A percentile compares a stretch with the other conserved stretches of the same genome.
These are phyloP conservation scores for Rhodeus uyekii DNA, from an alignment of 2,797 vertebrate genomes.

Conservation along the genomic window DNA sequence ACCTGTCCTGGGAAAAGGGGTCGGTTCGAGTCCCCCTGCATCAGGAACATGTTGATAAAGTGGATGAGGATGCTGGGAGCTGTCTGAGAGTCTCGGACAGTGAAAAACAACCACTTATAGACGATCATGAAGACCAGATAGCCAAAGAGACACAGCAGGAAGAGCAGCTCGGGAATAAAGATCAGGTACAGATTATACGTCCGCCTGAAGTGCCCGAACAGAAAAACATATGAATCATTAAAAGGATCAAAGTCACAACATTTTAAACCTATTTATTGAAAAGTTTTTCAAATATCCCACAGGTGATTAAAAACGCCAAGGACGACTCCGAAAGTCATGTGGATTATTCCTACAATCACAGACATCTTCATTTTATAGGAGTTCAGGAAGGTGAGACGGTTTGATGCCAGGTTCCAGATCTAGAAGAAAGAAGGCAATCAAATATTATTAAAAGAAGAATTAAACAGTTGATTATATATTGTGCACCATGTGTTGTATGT, in stretches of 20 bases:
- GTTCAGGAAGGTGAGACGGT: slow-evolving; percentile 94
- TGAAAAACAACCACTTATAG: slow-evolving; percentile 91
- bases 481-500: too few species aligned
- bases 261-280: neutral
- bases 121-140: slow-evolving; percentile 96
- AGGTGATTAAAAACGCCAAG: slow-evolving; percentile 91
- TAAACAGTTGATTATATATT: too few species aligned
- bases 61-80: slow-evolving; percentile 96
- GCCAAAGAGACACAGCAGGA: slow-evolving; percentile 92
- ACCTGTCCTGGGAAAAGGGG: slow-evolving; percentile 89
- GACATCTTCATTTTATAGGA: slow-evolving; percentile 99
- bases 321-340: slow-evolving; percentile 93
- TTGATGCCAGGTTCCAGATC: slow-evolving; percentile 97
- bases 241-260: neutral
- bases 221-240: neutral
- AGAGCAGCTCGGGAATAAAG: slow-evolving; percentile 91
- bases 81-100: slow-evolving; percentile 70
- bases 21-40: slow-evolving; percentile 67
- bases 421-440: slow-evolving; percentile 61
- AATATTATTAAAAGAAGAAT: neutral
- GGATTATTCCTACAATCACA: slow-evolving; percentile 90
- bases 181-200: slow-evolving; percentile 87
- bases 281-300: slow-evolving; percentile 76
- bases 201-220: slow-evolving; percentile 87
- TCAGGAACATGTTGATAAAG: slow-evolving; percentile 99